phyloP scores from a whole-genome alignment of 2,888 invertebrate genomes.

The Tipula helvola region DNA sequence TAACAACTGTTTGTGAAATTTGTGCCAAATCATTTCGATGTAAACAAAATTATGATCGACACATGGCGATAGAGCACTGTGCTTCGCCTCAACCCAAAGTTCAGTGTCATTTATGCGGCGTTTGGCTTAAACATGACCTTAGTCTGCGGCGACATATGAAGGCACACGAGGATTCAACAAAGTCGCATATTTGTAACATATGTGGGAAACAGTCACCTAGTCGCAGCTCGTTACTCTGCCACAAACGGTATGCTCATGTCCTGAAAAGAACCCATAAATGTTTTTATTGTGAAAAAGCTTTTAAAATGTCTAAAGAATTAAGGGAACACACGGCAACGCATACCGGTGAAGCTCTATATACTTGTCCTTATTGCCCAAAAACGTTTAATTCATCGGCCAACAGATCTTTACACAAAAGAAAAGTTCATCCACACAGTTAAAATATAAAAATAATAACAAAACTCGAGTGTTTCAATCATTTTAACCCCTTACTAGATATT shows the following conservation, averaged over 20 bases:
- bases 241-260: neutral
- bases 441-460: neutral
- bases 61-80: neutral
- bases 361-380: neutral
- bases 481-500: too few species aligned
- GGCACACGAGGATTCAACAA: neutral
- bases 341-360: neutral
- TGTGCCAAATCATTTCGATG: neutral
- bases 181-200: neutral
- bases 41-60: neutral
- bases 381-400: neutral
- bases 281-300: neutral
- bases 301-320: neutral
- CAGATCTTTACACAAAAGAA: neutral
- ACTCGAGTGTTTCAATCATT: neutral
- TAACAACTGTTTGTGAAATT: neutral
- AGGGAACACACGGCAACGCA: neutral
- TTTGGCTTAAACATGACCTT: neutral
- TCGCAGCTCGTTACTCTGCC: neutral
- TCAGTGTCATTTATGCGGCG: neutral
- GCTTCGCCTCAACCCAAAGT: neutral
- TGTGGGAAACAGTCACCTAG: neutral
- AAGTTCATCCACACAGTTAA: neutral
- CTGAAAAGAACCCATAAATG: neutral
- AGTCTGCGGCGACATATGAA: neutral